Evolutionary conservation across 30 jellyfish, hydroid and myxozoan genomes (phyloP).

Genomic region (Nemopilema nomurai): DNA sequence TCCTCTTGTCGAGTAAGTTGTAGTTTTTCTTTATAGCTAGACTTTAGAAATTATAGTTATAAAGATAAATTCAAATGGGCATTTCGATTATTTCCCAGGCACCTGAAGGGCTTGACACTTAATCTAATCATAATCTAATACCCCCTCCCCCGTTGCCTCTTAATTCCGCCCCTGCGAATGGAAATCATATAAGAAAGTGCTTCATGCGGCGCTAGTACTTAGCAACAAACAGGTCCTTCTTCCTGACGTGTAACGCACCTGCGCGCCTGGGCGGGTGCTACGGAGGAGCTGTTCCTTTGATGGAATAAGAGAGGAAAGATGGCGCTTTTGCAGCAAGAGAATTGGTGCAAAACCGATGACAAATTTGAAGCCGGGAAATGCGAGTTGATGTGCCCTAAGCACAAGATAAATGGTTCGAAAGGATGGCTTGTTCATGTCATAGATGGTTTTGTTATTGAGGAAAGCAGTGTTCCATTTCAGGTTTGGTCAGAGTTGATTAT

Average conservation of each 20-base stretch:
- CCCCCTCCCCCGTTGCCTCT: too few relatives aligned
- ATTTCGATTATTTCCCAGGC: too few relatives aligned
- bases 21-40: too few relatives aligned
- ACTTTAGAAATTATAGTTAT: too few relatives aligned
- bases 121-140: too few relatives aligned
- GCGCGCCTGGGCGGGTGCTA: background rate
- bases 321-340: slow-evolving; percentile 58
- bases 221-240: too few relatives aligned
- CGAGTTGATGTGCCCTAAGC: slow-evolving; percentile 68
- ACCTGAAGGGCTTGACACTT: too few relatives aligned
- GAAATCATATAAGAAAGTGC: too few relatives aligned
- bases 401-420: slow-evolving; percentile 35
- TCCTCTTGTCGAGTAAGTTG: too few relatives aligned
- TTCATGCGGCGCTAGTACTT: too few relatives aligned
- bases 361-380: slow-evolving; percentile 26
- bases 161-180: too few relatives aligned
- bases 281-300: slow-evolving; percentile 19
- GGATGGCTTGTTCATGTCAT: slow-evolving; percentile 85
- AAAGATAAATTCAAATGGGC: too few relatives aligned
- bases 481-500: slow-evolving; percentile 19
- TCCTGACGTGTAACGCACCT: background rate
- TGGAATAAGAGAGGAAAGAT: slow-evolving; percentile 5
- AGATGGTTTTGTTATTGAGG: slow-evolving; percentile 94
- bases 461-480: slow-evolving; percentile 92
- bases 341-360: slow-evolving; percentile 41